Conservation (phyloP, 2,113 vertebrate species). For the Sciurus niger region DNA sequence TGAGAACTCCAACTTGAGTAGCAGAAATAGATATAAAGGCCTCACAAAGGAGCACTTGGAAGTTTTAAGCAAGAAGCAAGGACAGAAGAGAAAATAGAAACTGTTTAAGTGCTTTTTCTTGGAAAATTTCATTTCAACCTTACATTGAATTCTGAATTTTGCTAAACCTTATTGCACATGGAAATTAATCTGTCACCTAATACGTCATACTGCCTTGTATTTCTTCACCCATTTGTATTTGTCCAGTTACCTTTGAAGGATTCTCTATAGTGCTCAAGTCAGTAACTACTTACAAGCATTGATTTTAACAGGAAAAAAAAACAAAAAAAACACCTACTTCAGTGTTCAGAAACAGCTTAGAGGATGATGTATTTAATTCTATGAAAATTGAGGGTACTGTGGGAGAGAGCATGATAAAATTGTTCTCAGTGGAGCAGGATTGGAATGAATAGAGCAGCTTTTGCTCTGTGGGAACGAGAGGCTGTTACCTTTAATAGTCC, state of each 20-base stretch:
- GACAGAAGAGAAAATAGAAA: background rate
- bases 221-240: background rate
- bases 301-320: constrained; percentile 28
- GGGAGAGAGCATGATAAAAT: background rate
- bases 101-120: constrained; percentile 19
- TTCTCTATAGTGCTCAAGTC: background rate
- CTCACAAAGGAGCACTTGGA: constrained; percentile 26
- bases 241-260: background rate
- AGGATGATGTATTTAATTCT: background rate
- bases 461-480: constrained; percentile 28
- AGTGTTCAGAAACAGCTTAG: constrained; percentile 39
- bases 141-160: constrained; percentile 38
- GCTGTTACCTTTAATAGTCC: background rate
- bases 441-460: background rate
- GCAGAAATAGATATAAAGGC: constrained; percentile 8
- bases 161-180: background rate
- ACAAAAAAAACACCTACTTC: background rate
- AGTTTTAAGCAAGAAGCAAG: constrained; percentile 59
- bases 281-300: constrained; percentile 32
- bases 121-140: constrained; percentile 33
- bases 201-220: background rate
- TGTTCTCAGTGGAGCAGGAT: background rate
- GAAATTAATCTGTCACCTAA: constrained; percentile 28
- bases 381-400: background rate
- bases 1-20: constrained; percentile 16